Evolutionary conservation across 2,113 vertebrate genomes (phyloP), one percentile per base, ranked within the genome.

Genomic region (Tinamus guttatus): DNA sequence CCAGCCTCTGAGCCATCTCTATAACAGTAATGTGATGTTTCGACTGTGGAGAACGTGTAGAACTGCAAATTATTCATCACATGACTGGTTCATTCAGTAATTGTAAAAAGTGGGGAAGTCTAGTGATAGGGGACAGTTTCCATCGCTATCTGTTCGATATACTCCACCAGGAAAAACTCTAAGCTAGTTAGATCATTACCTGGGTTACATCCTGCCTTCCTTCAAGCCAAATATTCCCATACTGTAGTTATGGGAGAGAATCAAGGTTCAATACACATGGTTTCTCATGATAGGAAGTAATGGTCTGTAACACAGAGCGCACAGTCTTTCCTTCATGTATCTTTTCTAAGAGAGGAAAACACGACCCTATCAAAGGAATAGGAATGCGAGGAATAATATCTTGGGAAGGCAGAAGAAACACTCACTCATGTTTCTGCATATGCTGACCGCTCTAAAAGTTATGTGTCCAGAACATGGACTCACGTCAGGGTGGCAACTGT

Each of bases 21-120:
- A 0, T 38, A 38, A 7, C n/a, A 69, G 7, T 41, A 49, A n/a
- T 8, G 30, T 67, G 36, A 30, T 45, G 32, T 38, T 74, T 94
- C 45, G 85, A 30, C 30, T 36, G 40, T 54, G 1, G 2, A 60
- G 38, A 64, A 8, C 21, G 36, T 0, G 0, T 7, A 49, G 34
- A 38, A 54, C 11, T 60, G 47, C 45, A 65, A 83, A 73, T 22
- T 34, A 47, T 7, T 16, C 24, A 9, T 59, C 11, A 7, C 3
- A 7, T 56, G 5, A 19, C 10, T 71, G 11, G 8, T 75, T 89
- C 32, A 87, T 22, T 34, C 25, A 51, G 21, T 36, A 27, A 6
- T 32, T 82, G 59, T 58, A 77, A n/a, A 25, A 4, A 64, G 4
- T 7, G 4, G 43, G 40, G 21, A 18, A 32, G 13, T 38, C 30